Base-by-base conservation (phyloP, 2,113 vertebrate genomes). In the Anoplopoma fimbria region DNA sequence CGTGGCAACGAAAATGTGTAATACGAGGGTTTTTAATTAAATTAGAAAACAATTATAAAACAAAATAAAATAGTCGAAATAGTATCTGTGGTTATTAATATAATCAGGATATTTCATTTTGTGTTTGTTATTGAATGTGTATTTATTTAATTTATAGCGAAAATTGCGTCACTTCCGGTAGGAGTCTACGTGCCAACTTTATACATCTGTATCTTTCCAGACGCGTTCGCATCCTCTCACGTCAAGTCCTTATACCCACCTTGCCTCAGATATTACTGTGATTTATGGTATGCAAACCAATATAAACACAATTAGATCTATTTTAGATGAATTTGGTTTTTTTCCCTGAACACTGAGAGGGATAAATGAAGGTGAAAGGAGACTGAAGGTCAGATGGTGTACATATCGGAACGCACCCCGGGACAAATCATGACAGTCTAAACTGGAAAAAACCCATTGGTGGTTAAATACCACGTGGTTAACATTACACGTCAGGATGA, bases 201-300 rank as follows among this genome's bases (percentile, higher is more conserved):
- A 87, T 29, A 10, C 7, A 81, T 87, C 89, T 85, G 90, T 93
- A 92, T 88, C 87, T 91, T 93, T 92, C 86, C 88, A 92, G 87
- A 53, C 60, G 49, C 61, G 88, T 90, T 68, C 90, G 0, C 33
- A 42, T 83, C 42, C 15, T 36, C 51, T 79, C 61, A 40, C 21
- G 9, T 4, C 0, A 23, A n/a, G n/a, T 6, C 61, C 10, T 63
- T 34, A 0, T 3, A 27, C 2, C 31, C 4, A 17, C 60, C 40
- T 76, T 34, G 3, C 27, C 14, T 27, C 12, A 10, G 0, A 9
- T 29, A 0, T 69, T 19, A 8, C 19, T 0, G 2, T 1, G 17
- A 34, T 3, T 14, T 15, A 15, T 15, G 2, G 0, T 9, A 25
- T 17, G 12, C 1, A 38, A 38, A 58, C 19, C 5, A 2, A 34